Conservation (phyloP, 2,113 vertebrate genomes). For the Mirza zaza region DNA sequence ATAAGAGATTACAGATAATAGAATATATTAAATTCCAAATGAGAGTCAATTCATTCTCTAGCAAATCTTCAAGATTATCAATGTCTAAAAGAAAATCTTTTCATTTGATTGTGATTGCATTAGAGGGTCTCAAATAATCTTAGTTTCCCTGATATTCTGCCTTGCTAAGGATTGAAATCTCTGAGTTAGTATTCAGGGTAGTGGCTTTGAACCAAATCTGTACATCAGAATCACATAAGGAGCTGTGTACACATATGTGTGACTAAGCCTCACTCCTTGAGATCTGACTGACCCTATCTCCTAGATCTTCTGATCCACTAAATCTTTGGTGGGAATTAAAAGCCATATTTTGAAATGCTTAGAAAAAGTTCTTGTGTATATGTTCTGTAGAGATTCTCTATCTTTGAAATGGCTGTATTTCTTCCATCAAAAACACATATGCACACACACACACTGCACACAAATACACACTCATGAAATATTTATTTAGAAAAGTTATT, state of each 20-base stretch:
- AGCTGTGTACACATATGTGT: accelerated
- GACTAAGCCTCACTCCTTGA: neutral
- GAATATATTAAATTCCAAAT: neutral
- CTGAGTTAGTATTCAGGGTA: neutral
- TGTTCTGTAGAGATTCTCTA: accelerated
- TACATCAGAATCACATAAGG: neutral
- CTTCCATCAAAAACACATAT: neutral
- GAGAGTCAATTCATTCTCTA: neutral
- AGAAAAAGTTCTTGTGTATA: neutral
- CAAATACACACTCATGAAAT: neutral
- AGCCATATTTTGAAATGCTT: neutral
- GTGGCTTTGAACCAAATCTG: neutral
- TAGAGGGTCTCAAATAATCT: neutral
- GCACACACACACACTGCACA: neutral
- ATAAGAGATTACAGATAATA: neutral
- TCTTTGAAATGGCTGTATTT: neutral
- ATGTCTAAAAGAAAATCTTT: neutral
- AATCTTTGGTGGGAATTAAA: neutral
- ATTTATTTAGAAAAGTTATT: neutral
- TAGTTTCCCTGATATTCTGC: neutral
- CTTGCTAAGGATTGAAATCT: neutral
- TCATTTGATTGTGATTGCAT: neutral
- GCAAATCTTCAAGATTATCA: neutral
- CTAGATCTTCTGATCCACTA: neutral
- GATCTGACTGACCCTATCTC: accelerated